phyloP scores from a whole-genome alignment of 1,140 invertebrate genomes.

The Drosophila ambigua region DNA sequence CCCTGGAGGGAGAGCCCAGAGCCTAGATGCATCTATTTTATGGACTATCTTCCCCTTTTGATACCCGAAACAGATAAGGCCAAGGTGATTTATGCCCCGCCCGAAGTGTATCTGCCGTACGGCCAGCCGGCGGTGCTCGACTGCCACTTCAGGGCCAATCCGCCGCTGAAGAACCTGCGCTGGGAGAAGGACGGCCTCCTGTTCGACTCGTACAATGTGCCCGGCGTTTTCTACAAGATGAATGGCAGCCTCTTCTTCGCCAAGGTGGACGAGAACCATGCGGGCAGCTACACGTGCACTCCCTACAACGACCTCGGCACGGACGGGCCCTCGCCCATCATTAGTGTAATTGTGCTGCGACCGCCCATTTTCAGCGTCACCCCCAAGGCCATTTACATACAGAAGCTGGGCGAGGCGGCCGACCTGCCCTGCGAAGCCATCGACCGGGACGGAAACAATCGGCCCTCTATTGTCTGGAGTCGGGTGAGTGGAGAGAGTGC shows the following conservation, averaged over 20 bases:
- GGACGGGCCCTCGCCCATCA: conserved; percentile 92
- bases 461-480: conserved; percentile 93
- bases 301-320: conserved; percentile 95
- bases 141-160: conserved; percentile 97
- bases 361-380: conserved; percentile 91
- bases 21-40: not conserved
- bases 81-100: conserved; percentile 94
- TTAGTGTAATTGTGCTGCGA: conserved; percentile 94
- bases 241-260: conserved; percentile 95
- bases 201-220: conserved; percentile 95
- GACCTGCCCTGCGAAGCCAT: conserved; percentile 93
- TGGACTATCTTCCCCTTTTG: conserved; percentile 52
- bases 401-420: conserved; percentile 91
- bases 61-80: conserved; percentile 90
- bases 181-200: conserved; percentile 98
- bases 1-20: not conserved
- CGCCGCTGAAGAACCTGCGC: conserved; percentile 94
- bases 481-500: conserved; percentile 87
- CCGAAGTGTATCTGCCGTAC: conserved; percentile 93
- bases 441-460: conserved; percentile 88
- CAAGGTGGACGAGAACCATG: conserved; percentile 90
- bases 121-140: conserved; percentile 95
- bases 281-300: conserved; percentile 94
- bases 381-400: conserved; percentile 92
- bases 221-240: conserved; percentile 91